phyloP scores from a whole-genome alignment of 2,797 vertebrate genomes.

The Heteromormyrus szaboi region DNA sequence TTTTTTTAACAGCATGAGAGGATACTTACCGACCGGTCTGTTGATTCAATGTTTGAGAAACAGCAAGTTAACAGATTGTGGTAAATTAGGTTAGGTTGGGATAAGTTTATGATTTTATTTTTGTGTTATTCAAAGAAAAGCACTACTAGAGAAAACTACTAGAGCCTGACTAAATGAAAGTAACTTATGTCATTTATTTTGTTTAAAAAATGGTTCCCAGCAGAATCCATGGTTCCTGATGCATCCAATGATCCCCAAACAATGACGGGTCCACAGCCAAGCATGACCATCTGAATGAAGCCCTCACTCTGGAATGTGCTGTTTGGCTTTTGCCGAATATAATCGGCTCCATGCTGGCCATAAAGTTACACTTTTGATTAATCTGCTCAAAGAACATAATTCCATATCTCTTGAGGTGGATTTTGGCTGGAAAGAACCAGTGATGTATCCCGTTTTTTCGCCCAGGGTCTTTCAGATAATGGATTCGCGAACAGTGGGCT shows the following conservation, averaged over 20 bases:
- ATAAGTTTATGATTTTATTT: not conserved
- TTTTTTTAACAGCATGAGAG: constrained; percentile 2
- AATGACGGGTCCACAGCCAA: not conserved
- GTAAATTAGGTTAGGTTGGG: not conserved
- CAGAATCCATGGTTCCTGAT: not conserved
- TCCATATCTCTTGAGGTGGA: constrained; percentile 9
- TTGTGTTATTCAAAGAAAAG: not conserved
- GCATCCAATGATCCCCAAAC: not conserved
- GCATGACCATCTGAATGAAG: not conserved
- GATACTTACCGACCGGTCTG: not conserved
- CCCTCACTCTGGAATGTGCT: not conserved
- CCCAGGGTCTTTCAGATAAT: constrained; percentile 1
- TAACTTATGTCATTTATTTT: not conserved
- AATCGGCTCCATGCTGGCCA: not conserved
- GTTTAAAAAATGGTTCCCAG: not conserved
- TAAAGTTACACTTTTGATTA: constrained; percentile 8
- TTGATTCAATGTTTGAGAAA: not conserved
- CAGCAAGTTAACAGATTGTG: not conserved
- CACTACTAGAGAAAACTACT: not conserved
- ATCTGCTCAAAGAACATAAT: constrained; percentile 7
- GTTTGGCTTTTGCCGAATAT: not conserved
- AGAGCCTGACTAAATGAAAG: not conserved
- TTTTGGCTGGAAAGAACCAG: not conserved
- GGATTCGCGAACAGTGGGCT: not conserved
- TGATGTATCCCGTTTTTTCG: not conserved